A percentile compares a stretch with the other conserved stretches of the same genome.
These are phyloP conservation scores for Zophobas atratus DNA, from an alignment of 1,140 invertebrate species.

Conservation along the genomic window DNA sequence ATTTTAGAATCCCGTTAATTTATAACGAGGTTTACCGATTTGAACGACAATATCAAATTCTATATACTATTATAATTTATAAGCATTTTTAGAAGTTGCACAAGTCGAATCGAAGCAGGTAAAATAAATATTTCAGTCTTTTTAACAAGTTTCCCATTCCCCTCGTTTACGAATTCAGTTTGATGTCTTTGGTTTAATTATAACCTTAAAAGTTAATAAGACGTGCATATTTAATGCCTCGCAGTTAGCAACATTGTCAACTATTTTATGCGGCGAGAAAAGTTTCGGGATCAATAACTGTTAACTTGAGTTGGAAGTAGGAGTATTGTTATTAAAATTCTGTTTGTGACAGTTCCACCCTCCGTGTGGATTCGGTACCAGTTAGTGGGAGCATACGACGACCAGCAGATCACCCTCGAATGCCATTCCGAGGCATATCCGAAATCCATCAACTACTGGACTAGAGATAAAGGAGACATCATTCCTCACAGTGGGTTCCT, in stretches of 20 bases:
- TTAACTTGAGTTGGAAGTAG: constrained; percentile 6
- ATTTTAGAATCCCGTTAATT: no score
- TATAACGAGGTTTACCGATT: no score
- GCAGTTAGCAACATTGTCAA: background rate
- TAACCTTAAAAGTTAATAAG: constrained; percentile 9
- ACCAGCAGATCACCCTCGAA: constrained; percentile 84
- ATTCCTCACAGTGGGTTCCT: constrained; percentile 82
- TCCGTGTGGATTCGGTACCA: constrained; percentile 91
- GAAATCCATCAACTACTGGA: constrained; percentile 91
- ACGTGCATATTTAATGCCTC: constrained; percentile 3
- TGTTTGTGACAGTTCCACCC: constrained; percentile 78
- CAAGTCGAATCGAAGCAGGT: no score
- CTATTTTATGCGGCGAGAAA: background rate
- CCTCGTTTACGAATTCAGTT: constrained; percentile 17
- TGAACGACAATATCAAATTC: no score
- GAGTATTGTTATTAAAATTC: constrained; percentile 11
- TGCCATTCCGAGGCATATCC: constrained; percentile 91
- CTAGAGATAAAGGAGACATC: constrained; percentile 83
- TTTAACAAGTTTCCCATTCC: background rate
- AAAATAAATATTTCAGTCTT: background rate
- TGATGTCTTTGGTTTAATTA: constrained; percentile 1
- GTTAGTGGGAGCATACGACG: constrained; percentile 83
- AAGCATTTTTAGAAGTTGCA: no score
- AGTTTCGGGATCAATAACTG: constrained; percentile 20
- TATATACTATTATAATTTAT: no score